Evolutionary conservation across 2,888 invertebrate genomes (phyloP).

Genomic region (Dioctria rufipes): DNA sequence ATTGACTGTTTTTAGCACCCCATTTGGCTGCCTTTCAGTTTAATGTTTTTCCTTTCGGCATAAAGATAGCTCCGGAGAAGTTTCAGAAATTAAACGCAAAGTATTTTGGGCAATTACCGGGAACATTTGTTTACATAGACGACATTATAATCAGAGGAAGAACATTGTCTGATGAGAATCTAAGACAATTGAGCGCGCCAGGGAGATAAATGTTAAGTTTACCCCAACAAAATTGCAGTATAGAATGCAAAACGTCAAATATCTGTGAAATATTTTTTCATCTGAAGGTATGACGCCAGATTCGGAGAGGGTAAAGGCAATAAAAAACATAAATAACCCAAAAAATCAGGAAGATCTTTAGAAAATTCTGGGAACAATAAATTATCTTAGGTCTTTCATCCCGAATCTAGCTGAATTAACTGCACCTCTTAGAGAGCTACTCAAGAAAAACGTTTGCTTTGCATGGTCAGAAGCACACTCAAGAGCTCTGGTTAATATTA

Average conservation of each 20-base stretch:
- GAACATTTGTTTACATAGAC: slow-evolving; percentile 44
- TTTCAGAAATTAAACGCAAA: slow-evolving; percentile 35
- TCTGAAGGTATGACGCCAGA: slow-evolving; percentile 42
- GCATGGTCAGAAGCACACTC: too few relatives aligned
- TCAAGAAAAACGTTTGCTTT: too few relatives aligned
- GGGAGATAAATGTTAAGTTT: neutral
- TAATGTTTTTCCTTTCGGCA: slow-evolving; percentile 15
- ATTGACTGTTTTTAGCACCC: too few relatives aligned
- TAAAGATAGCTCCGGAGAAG: slow-evolving; percentile 43
- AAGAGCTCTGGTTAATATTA: too few relatives aligned
- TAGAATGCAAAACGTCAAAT: slow-evolving; percentile 13
- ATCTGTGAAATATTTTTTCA: slow-evolving; percentile 38
- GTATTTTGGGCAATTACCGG: slow-evolving; percentile 3
- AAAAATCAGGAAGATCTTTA: neutral
- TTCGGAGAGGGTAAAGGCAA: neutral
- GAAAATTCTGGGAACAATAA: slow-evolving; percentile 41
- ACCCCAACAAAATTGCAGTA: too few relatives aligned
- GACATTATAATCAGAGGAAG: slow-evolving; percentile 38
- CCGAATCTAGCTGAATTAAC: slow-evolving; percentile 38
- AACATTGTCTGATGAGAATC: neutral
- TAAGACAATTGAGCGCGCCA: slow-evolving; percentile 19
- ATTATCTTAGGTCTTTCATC: slow-evolving; percentile 48
- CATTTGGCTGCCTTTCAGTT: too few relatives aligned
- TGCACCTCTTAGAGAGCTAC: neutral
- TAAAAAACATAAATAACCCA: too few relatives aligned